Evolutionary conservation across 2,113 vertebrate genomes (phyloP), one percentile per base, ranked within the genome.

Genomic region (Amblyornis subalaris): DNA sequence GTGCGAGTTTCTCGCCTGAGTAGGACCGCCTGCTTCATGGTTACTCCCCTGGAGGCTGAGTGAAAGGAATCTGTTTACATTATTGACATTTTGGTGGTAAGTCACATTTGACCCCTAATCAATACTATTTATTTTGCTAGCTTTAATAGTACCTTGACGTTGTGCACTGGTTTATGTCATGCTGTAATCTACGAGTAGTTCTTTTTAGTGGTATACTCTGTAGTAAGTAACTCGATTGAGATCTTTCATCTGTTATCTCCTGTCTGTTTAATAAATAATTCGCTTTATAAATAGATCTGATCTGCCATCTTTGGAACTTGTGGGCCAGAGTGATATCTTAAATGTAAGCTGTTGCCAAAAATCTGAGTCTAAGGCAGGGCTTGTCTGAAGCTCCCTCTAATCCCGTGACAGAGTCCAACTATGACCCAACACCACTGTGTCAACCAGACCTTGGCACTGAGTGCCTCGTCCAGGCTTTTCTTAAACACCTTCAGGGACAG

Each of bases 1-100:
- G 33, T 69, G 45, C 51, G 22, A 69, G 33, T 53, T 45, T 53
- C 62, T 76, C 1, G 0, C 36, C 33, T 23, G 38, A 53, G 4
- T 18, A 44, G 33, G 25, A 18, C 33, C 0, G 0, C 26, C 8
- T 1, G 3, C 45, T 75, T 58, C 1, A 3, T 2, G 0, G 36
- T 26, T 67, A 33, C 9, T 58, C 13, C 53, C 67, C 33, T 53
- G 26, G 33, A 36, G 33, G 29, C 6, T 65, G 50, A 16, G 35
- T 57, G 14, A 45, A 45, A 69, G 54, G 9, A 69, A 53, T 76
- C 62, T 76, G 33, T 58, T 53, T 44, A 31, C 10, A 26, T 31
- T 65, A 31, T 29, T 35, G 10, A 13, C 10, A 28, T 60, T 60
- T 67, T 0, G 0, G 7, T 76, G 18, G 36, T 44, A 36, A 76